Percentiles rank a stretch among this genome's conserved stretches.
Conservation (phyloP, 2,113 vertebrate species). For the Sphaerodactylus townsendi region DNA sequence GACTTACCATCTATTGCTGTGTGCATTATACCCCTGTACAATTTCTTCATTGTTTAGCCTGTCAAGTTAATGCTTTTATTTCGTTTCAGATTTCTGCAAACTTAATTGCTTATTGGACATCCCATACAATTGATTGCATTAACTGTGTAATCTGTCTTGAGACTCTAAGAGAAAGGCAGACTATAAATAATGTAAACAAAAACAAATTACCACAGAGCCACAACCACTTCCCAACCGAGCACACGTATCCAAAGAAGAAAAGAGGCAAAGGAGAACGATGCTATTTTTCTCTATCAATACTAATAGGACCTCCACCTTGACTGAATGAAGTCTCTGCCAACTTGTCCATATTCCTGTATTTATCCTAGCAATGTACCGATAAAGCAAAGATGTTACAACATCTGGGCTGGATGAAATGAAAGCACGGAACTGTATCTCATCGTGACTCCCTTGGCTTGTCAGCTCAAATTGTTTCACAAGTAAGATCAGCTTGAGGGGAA, state of each 20-base stretch:
- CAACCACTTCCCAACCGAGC: too few species aligned
- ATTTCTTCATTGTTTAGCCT: too few species aligned
- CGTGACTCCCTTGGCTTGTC: conserved; percentile 61
- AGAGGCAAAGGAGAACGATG: conserved; percentile 12
- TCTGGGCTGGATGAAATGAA: conserved; percentile 70
- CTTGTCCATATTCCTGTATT: conserved; percentile 63
- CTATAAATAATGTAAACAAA: too few species aligned
- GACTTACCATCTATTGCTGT: too few species aligned
- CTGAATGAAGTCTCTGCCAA: conserved; percentile 63
- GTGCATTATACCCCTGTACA: too few species aligned
- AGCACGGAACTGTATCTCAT: conserved; percentile 60
- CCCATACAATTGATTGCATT: too few species aligned
- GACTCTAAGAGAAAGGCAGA: too few species aligned
- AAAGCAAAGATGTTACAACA: conserved; percentile 63
- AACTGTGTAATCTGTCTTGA: too few species aligned
- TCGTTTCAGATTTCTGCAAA: too few species aligned
- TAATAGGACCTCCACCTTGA: conserved; percentile 54
- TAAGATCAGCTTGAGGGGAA: conserved; percentile 40
- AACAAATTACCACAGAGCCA: too few species aligned
- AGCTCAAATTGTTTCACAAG: conserved; percentile 61
- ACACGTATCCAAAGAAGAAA: conserved; percentile 14
- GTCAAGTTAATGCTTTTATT: too few species aligned
- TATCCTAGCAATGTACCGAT: conserved; percentile 62
- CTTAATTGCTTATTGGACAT: too few species aligned
- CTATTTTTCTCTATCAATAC: conserved; percentile 31